Evolutionary conservation across 2,797 vertebrate species (phyloP).

Genomic region (Acanthiza pusilla): DNA sequence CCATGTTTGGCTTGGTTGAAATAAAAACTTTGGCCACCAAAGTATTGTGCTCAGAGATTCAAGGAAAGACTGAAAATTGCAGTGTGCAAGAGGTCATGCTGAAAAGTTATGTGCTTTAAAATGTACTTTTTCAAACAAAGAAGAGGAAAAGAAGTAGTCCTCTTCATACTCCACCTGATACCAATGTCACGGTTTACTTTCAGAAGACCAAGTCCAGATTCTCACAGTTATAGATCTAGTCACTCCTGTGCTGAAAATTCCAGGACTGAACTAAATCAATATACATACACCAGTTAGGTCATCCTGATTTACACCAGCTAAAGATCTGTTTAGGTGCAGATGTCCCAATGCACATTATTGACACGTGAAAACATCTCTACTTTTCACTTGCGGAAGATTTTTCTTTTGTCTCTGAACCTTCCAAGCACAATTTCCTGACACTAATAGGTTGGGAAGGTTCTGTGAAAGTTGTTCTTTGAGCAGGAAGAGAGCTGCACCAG

Average conservation of each 20-base stretch:
- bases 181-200: background rate
- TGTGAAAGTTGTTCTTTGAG: constrained; percentile 45
- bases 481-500: background rate
- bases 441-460: constrained; percentile 6
- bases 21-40: background rate
- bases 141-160: background rate
- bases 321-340: background rate
- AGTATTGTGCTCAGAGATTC: background rate
- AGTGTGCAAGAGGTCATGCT: background rate
- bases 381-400: background rate
- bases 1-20: background rate
- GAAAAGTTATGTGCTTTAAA: background rate
- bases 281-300: background rate
- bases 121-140: background rate
- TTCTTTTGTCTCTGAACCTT: background rate
- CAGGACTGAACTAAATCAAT: background rate
- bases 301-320: background rate
- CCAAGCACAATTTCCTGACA: constrained; percentile 16
- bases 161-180: background rate
- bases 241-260: background rate
- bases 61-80: background rate
- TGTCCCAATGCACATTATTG: background rate
- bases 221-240: background rate
- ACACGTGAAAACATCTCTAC: background rate
- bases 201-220: background rate